Evolutionary conservation across 2,797 vertebrate genomes (phyloP), one percentile per base, ranked within the genome.

Genomic region (Sebastiscus albofasciatus): DNA sequence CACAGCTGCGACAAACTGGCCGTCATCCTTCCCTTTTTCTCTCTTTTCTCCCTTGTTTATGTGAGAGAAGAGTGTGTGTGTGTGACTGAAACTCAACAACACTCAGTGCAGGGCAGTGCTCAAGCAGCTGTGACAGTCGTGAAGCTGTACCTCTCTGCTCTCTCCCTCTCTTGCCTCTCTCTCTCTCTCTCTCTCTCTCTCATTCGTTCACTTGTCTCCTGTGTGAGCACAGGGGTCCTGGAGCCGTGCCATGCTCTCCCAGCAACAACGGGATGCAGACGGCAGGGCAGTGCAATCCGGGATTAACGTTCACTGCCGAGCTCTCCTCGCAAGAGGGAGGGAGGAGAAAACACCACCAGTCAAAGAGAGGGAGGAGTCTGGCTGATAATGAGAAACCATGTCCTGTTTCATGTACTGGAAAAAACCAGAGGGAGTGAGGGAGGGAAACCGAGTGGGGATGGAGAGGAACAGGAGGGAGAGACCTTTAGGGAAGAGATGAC

Each of bases 221-320:
- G 80, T 82, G 85, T 77, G 78, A 91, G 90, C 81, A 70, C 89
- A 90, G 93, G 89, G 92, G 89, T 94, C 90, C 93, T 93, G 94
- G 92, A 94, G 87, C 79, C 77, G 20, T 87, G 93, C 93, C 95
- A 95, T 94, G 90, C 92, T 91, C 90, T 90, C 90, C 90, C 88
- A 92, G 91, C 92, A 92, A 94, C 87, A 62, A 91, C 83, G 87
- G 90, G 93, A 93, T 89, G 92, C 86, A 90, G 93, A 93, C 87
- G 90, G 90, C 91, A 89, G 92, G 91, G 89, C 92, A 93, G 89
- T 65, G 77, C 93, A 92, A 93, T 93, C 93, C 70, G 80, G 93
- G 93, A 94, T 95, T 93, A 95, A 93, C 72, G 49, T 83, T 80
- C 86, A 66, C 86, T 80, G 85, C 85, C 59, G 72, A 90, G 85